Base-by-base conservation (phyloP, 1,140 invertebrate genomes). In the Nasonia vitripennis region DNA sequence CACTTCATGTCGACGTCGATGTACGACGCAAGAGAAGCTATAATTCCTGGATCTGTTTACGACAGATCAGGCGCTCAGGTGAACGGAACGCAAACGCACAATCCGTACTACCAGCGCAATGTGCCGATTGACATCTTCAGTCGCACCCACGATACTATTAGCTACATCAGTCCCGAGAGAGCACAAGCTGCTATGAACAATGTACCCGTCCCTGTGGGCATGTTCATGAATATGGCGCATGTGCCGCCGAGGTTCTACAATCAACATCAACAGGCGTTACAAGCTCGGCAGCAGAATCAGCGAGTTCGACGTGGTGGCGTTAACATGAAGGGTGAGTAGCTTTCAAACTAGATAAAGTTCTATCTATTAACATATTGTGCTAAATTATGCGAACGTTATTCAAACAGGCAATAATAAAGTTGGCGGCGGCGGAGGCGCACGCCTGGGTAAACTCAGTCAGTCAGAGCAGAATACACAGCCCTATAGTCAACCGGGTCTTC, bases 1-100 rank as follows among this genome's bases (percentile, higher is more conserved):
- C 98, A 99, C 90, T 99, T 99, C 89, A 99, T 99, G 98, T 97
- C 97, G 20, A 99, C 97, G 27, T 97, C 97, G 12, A 98, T 98
- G 95, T 99, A 97, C 90, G 97, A 98, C 92, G 98, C 97, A 6
- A 94, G 97, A 81, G 97, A 98, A 92, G 97, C 97, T 0, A 94
- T 99, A 91, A 97, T 98, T 41, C 98, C 98, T 0, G 96, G 96
- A 1, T 96, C 95, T 51, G 95, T 97, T 1, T 98, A 98, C 90
- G 97, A 98, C 89, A 91, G 96, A 92, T 95, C 94, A 87, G 95
- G 92, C 88, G 93, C 88, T 87, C 95, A 92, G 84, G 93, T 92
- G 89, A 94, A 93, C 89, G 93, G 93, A 0, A 87, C 89, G 7
- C 93, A 93, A 31, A 91, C 88, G 27, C 91, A 93, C 83, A 93